Evolutionary conservation across 2,113 vertebrate genomes (phyloP), one percentile per base, ranked within the genome.

Genomic region (Isurus oxyrinchus): DNA sequence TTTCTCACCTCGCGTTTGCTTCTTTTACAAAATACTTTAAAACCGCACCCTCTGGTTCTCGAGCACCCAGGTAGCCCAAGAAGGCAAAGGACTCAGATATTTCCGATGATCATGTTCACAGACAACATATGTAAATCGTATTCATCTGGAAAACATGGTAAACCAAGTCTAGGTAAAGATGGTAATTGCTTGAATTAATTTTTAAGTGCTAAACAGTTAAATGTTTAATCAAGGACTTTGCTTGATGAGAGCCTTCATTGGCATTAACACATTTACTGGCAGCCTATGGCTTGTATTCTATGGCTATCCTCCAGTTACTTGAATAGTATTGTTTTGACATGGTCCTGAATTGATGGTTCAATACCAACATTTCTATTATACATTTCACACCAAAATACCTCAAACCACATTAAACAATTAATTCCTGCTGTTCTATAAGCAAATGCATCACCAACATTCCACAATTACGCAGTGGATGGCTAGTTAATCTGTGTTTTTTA

Each of bases 211-310:
- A 40, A 40, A 5, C 59, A 66, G n/a, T 94, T 63, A 94, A 61
- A 66, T 66, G 14, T 94, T 94, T 94, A 94, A 94, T 94, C 61
- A 66, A 94, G 59, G 35, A 94, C 91, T 66, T 93, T 31, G 27
- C 88, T 81, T 87, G 44, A 57, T 57, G 49, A 25, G 14, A 59
- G 57, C n/a, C 66, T 61, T 94, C 91, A 53, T 4, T 66, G 91
- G 59, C 61, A 94, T 40, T 40, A 61, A n/a, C 16, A 63, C 59
- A 63, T 53, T 11, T 61, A 16, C 49, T 49, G 49, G 86, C 86
- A 55, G 25, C 6, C 49, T 2, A 23, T 88, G 61, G 14, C n/a
- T 94, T 27, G 11, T 13, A 35, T 44, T 25, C n/a, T n/a, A 13
- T 44, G 59, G 6, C 63, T n/a, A 66, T 63, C 4, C 35, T 40